phyloP scores from a whole-genome alignment of 1,140 invertebrate species.

The Melipona quadrifasciata region DNA sequence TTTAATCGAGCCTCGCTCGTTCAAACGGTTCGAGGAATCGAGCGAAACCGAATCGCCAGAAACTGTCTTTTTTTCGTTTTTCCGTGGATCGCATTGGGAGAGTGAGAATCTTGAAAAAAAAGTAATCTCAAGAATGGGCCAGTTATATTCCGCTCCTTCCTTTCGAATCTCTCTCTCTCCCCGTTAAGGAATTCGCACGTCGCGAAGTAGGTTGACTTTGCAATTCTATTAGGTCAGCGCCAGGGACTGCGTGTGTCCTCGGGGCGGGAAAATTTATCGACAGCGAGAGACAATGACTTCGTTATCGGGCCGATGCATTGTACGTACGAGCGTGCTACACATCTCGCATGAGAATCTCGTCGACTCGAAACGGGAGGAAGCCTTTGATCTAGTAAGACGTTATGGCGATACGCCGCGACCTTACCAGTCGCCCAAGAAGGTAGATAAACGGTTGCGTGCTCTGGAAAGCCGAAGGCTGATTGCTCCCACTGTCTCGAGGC shows the following conservation, averaged over 20 bases:
- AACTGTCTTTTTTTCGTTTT: too few species aligned
- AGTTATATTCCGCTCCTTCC: background rate
- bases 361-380: slow-evolving; percentile 15
- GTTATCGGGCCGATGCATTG: background rate
- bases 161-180: background rate
- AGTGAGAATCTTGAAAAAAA: too few species aligned
- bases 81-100: too few species aligned
- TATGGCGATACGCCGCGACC: slow-evolving; percentile 20
- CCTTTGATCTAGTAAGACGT: slow-evolving; percentile 40
- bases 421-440: slow-evolving; percentile 49
- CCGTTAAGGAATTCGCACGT: background rate
- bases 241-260: slow-evolving; percentile 3
- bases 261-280: slow-evolving; percentile 16
- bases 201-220: slow-evolving; percentile 29
- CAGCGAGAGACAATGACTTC: background rate
- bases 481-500: slow-evolving; percentile 68
- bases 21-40: too few species aligned
- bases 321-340: background rate
- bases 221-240: slow-evolving; percentile 9
- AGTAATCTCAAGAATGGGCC: too few species aligned
- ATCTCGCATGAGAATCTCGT: slow-evolving; percentile 24
- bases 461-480: slow-evolving; percentile 57
- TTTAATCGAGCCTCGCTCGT: too few species aligned
- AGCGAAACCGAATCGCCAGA: too few species aligned
- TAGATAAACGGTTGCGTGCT: slow-evolving; percentile 23